A percentile compares a stretch with the other conserved stretches of the same genome.
Evolutionary conservation across 2,113 vertebrate species (phyloP).

Genomic region (Melanocharis versteri): DNA sequence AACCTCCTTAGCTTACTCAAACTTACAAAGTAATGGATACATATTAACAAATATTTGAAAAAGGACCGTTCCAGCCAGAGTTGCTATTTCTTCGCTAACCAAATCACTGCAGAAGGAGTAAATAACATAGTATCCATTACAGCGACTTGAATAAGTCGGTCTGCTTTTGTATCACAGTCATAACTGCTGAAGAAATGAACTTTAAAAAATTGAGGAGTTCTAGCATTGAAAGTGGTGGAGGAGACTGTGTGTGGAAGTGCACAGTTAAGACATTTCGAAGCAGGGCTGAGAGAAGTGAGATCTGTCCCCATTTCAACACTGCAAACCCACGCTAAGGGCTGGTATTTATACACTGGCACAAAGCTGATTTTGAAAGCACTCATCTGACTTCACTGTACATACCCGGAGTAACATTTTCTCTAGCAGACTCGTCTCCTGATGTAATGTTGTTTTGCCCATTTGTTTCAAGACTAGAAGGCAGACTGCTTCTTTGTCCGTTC

Average conservation of each 20-base stretch:
- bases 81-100: not conserved
- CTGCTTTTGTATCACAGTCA: not conserved
- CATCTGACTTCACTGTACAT: not conserved
- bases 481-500: not conserved
- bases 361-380: not conserved
- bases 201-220: not conserved
- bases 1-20: not conserved
- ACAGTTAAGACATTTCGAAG: not conserved
- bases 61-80: not conserved
- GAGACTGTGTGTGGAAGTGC: fast-evolving
- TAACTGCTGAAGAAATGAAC: not conserved
- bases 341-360: not conserved
- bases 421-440: not conserved
- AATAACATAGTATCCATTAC: not conserved
- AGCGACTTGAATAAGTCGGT: not conserved
- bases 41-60: not conserved
- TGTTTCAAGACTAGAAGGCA: not conserved
- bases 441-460: not conserved
- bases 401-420: constrained; percentile 31
- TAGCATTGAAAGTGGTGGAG: not conserved
- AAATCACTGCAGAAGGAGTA: not conserved
- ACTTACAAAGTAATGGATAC: not conserved
- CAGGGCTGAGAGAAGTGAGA: not conserved
- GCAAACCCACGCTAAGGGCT: not conserved
- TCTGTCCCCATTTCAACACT: not conserved